Evolutionary conservation across 2,113 vertebrate genomes (phyloP).

Genomic region (Parotia lawesii): DNA sequence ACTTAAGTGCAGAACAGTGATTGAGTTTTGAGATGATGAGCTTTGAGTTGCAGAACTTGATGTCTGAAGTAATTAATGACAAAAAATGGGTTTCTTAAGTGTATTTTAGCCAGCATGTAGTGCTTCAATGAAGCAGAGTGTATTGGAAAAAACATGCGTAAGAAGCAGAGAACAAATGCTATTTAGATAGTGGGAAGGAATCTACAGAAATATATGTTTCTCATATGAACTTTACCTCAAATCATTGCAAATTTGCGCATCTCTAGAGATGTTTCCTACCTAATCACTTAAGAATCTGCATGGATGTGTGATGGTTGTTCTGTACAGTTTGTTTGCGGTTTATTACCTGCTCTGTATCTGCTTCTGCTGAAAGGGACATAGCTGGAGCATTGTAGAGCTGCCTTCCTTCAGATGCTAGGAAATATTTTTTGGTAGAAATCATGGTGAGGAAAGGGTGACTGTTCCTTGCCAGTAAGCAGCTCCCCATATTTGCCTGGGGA

Average conservation of each 20-base stretch:
- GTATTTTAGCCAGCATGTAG: background rate
- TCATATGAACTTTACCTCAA: background rate
- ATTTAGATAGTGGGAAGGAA: background rate
- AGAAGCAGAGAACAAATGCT: background rate
- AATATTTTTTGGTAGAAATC: background rate
- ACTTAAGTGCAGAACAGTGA: background rate
- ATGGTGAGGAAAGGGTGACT: background rate
- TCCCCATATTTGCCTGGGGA: background rate
- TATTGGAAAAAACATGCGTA: background rate
- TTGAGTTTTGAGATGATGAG: background rate
- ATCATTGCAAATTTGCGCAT: background rate
- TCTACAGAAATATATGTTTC: background rate
- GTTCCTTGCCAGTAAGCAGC: background rate
- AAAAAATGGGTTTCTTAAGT: background rate
- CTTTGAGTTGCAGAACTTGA: background rate
- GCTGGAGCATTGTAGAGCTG: background rate
- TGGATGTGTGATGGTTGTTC: background rate
- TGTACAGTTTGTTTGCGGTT: background rate
- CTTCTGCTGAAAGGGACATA: background rate
- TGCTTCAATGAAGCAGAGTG: background rate
- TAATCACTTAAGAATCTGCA: background rate
- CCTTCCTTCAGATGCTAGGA: background rate
- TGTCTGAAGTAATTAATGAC: conserved; percentile 2
- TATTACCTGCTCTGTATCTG: background rate
- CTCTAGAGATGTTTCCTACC: background rate